A percentile compares a stretch with the other conserved stretches of the same genome.
Evolutionary conservation across 2,888 invertebrate genomes (phyloP).

Genomic region (Papilio elwesi): DNA sequence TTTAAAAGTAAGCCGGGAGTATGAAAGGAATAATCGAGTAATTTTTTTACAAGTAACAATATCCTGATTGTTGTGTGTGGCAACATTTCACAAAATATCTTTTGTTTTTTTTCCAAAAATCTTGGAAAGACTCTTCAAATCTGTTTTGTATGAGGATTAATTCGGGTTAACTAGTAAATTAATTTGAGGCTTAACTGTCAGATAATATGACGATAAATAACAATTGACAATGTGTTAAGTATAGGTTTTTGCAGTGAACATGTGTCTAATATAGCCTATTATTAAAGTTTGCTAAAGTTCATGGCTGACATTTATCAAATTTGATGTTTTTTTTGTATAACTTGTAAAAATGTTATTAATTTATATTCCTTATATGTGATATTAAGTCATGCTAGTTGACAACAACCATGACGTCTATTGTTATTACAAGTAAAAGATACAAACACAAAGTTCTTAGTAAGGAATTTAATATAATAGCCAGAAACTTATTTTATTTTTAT

Average conservation of each 20-base stretch:
- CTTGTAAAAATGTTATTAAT: conserved; percentile 4
- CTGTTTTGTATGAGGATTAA: conserved; percentile 12
- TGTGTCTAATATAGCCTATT: conserved; percentile 2
- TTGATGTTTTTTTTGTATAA: conserved; percentile 10
- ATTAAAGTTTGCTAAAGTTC: conserved; percentile 24
- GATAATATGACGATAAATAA: conserved; percentile 23
- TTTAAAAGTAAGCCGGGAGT: too few relatives aligned
- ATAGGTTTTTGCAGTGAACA: conserved; percentile 13
- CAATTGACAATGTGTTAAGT: conserved; percentile 11
- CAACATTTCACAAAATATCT: not conserved
- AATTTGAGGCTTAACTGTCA: conserved; percentile 1
- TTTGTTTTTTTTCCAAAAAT: not conserved
- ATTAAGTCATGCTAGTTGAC: not conserved
- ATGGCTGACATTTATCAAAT: conserved; percentile 23
- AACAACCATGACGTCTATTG: not conserved
- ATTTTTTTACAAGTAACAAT: too few relatives aligned
- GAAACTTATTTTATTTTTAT: too few relatives aligned
- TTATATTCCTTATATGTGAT: conserved; percentile 3
- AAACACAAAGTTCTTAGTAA: not conserved
- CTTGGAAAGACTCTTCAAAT: not conserved
- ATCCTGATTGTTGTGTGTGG: too few relatives aligned
- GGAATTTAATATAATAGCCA: too few relatives aligned
- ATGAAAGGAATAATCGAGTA: too few relatives aligned
- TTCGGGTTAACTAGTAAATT: conserved; percentile 16
- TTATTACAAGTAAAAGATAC: not conserved